Evolutionary conservation across 2,113 vertebrate genomes (phyloP), one percentile per base, ranked within the genome.

Genomic region (Zosterops japonicus): DNA sequence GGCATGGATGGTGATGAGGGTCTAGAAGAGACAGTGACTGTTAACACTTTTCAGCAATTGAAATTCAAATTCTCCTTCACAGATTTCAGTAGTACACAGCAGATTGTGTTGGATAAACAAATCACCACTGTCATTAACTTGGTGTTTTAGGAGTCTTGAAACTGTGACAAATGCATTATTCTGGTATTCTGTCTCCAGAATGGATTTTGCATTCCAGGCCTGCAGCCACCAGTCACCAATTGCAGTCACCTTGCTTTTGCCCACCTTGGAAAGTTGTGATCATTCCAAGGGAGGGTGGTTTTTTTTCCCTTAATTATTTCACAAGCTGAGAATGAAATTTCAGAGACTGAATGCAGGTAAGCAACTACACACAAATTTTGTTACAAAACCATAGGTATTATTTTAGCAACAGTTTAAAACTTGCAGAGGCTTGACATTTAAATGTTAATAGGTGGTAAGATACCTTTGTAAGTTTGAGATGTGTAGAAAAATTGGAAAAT

Each of bases 191-290:
- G 23, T 41, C 74, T 85, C 33, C 33, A 64, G 52, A 79, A 31
- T 47, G 47, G 52, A 52, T 60, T 82, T 61, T 57, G 36, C 41
- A 14, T 89, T 69, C 57, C 81, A 61, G 13, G 59, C 11, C 24
- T 29, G 2, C 1, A 8, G 53, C 60, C 33, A 29, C n/a, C 27
- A 11, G 1, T 61, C 2, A 8, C 33, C 4, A 9, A 2, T 12
- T 72, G 55, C 63, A 35, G n/a, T 74, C 52, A 41, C 3, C 1
- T 71, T 46, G 29, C 22, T 67, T 44, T 56, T 89, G 68, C 21
- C 57, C 24, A 8, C 19, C 18, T 64, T 59, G 44, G 35, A 78
- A 85, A 46, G 23, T 56, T 79, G 27, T 68, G 23, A 33, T 50
- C 0, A 0, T 88, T 75, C 18, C 33, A 36, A 24, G 14, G 35